Evolutionary conservation across 1,140 invertebrate species (phyloP).

Genomic region (Stenopsyche tienmushanensis): DNA sequence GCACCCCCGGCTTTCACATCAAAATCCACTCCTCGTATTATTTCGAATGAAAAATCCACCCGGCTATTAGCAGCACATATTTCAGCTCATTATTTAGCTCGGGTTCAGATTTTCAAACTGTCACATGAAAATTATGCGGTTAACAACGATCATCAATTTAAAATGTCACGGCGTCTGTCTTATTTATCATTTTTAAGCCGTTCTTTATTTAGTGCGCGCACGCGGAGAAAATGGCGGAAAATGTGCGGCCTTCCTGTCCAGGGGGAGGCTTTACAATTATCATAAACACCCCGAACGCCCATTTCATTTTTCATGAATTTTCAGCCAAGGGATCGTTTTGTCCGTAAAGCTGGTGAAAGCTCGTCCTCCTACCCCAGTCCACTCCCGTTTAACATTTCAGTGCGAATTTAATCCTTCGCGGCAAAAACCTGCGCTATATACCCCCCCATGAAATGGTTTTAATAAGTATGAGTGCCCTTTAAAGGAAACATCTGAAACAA

Average conservation of each 20-base stretch:
- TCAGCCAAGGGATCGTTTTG: background rate
- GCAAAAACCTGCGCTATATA: background rate
- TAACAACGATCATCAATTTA: background rate
- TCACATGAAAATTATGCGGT: background rate
- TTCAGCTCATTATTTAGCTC: background rate
- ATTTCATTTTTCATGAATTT: background rate
- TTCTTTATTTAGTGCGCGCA: too few relatives aligned
- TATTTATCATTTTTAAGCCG: background rate
- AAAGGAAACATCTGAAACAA: too few relatives aligned
- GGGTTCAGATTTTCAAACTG: background rate
- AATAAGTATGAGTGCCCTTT: conserved; percentile 11
- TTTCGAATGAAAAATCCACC: background rate
- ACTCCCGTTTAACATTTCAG: background rate
- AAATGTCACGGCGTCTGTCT: background rate
- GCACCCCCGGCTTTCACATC: too few relatives aligned
- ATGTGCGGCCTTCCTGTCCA: background rate
- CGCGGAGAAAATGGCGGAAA: background rate
- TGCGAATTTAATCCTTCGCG: background rate
- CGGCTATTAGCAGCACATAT: background rate
- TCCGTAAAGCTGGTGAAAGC: background rate
- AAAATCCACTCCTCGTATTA: background rate
- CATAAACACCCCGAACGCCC: background rate
- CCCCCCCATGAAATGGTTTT: background rate
- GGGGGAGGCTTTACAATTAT: background rate
- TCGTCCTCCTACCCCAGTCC: background rate